phyloP scores from a whole-genome alignment of 2,797 vertebrate genomes.

The Poecilia picta region DNA sequence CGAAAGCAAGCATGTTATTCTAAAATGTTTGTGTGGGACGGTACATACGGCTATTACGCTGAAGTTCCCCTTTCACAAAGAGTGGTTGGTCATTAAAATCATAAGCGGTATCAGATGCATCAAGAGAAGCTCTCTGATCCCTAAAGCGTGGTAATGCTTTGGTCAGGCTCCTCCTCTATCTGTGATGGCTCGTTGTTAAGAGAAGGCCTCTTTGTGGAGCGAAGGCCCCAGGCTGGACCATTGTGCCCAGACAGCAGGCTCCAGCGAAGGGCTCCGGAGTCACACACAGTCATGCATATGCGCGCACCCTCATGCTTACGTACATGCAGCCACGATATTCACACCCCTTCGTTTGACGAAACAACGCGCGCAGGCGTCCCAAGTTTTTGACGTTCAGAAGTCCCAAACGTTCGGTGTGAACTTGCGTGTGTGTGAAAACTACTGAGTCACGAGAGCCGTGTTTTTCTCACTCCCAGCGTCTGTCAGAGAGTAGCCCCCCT shows the following conservation, averaged over 20 bases:
- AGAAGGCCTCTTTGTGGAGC: constrained; percentile 81
- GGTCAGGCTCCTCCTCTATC: constrained; percentile 75
- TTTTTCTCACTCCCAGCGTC: constrained; percentile 26
- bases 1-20: neutral
- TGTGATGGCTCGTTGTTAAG: constrained; percentile 73
- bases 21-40: neutral
- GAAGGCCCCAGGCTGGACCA: constrained; percentile 73
- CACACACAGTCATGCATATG: constrained; percentile 66
- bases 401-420: constrained; percentile 4
- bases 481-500: constrained; percentile 35
- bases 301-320: constrained; percentile 54
- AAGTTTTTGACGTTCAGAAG: neutral
- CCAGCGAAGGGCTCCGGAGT: constrained; percentile 64
- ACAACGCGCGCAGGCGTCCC: constrained; percentile 19
- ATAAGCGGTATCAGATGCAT: constrained; percentile 79
- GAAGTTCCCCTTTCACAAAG: constrained; percentile 48
- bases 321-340: constrained; percentile 50
- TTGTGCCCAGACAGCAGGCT: constrained; percentile 78
- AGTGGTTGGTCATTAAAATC: constrained; percentile 71
- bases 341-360: constrained; percentile 37
- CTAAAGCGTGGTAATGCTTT: constrained; percentile 76
- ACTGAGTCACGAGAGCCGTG: constrained; percentile 59
- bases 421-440: constrained; percentile 24
- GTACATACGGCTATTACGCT: constrained; percentile 15
- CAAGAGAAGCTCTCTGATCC: constrained; percentile 74